These are phyloP conservation scores for Epirrita christyi DNA, from an alignment of 2,888 invertebrate genomes.

Conservation along the genomic window DNA sequence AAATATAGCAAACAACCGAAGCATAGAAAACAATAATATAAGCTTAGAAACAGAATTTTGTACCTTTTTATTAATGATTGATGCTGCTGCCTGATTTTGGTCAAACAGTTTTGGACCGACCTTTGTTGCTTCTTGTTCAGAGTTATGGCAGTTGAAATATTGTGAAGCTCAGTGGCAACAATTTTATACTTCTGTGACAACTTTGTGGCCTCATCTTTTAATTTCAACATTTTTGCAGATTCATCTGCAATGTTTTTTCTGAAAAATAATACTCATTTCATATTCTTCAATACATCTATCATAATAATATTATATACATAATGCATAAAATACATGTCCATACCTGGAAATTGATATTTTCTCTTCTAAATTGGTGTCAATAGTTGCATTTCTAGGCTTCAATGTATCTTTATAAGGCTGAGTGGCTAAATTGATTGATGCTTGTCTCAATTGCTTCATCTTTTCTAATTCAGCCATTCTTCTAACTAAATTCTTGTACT, in stretches of 20 bases:
- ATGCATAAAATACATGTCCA: slow-evolving; percentile 3
- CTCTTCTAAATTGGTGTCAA: slow-evolving; percentile 60
- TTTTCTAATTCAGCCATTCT: slow-evolving; percentile 81
- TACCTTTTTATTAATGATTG: slow-evolving; percentile 77
- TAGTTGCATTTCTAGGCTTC: slow-evolving; percentile 63
- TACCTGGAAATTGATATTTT: slow-evolving; percentile 75
- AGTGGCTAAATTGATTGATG: slow-evolving; percentile 50
- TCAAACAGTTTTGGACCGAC: slow-evolving; percentile 63
- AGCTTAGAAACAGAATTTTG: background rate
- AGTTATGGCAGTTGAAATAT: slow-evolving; percentile 71
- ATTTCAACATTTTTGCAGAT: slow-evolving; percentile 70
- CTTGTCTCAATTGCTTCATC: slow-evolving; percentile 72
- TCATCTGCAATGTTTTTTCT: slow-evolving; percentile 79
- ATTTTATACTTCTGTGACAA: slow-evolving; percentile 75
- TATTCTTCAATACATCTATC: background rate
- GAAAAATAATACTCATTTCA: slow-evolving; percentile 32
- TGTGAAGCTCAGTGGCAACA: slow-evolving; percentile 70
- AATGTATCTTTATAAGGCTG: slow-evolving; percentile 62
- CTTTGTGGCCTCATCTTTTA: slow-evolving; percentile 72
- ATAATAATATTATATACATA: no score
- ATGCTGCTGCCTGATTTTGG: slow-evolving; percentile 71
- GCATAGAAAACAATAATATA: no score
- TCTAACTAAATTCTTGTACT: slow-evolving; percentile 75
- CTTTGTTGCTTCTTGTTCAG: slow-evolving; percentile 74
- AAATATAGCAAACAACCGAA: slow-evolving; percentile 5